These are phyloP conservation scores for Platycheirus rosarum DNA, from an alignment of 2,888 invertebrate species.

Conservation along the genomic window DNA sequence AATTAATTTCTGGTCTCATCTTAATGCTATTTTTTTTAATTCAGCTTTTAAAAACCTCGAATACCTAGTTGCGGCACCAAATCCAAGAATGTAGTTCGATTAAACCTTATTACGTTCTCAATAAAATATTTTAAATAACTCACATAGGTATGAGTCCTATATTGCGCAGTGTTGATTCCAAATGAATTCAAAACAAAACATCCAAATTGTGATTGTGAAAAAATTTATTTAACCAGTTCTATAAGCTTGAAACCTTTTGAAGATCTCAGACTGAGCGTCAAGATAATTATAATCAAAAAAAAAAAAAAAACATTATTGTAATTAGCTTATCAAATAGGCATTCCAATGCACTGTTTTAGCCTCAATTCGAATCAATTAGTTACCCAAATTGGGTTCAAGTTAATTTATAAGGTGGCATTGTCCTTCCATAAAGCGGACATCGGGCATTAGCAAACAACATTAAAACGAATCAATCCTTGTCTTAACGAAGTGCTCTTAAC, in stretches of 20 bases:
- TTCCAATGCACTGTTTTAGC: background rate
- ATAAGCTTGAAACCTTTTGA: background rate
- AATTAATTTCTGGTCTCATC: no score
- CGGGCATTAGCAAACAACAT: background rate
- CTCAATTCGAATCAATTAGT: background rate
- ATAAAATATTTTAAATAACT: no score
- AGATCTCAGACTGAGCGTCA: background rate
- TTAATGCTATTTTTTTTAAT: no score
- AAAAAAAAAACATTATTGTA: background rate
- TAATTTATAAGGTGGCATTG: conserved; percentile 11
- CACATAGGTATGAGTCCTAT: no score
- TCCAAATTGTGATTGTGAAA: no score
- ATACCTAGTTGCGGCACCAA: no score
- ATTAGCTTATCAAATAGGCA: conserved; percentile 10
- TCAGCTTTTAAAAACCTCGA: no score
- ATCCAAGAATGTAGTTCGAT: no score
- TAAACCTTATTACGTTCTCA: no score
- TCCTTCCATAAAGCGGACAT: background rate
- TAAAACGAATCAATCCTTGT: conserved; percentile 3
- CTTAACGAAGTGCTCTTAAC: background rate
- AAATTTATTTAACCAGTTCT: conserved; percentile 11
- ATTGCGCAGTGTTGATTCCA: no score
- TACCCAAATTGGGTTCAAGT: background rate
- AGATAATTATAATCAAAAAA: background rate
- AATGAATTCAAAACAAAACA: no score